A percentile compares a stretch with the other conserved stretches of the same genome.
Evolutionary conservation across 2,797 vertebrate genomes (phyloP).

Genomic region (Cynodonichthys magdalenae): DNA sequence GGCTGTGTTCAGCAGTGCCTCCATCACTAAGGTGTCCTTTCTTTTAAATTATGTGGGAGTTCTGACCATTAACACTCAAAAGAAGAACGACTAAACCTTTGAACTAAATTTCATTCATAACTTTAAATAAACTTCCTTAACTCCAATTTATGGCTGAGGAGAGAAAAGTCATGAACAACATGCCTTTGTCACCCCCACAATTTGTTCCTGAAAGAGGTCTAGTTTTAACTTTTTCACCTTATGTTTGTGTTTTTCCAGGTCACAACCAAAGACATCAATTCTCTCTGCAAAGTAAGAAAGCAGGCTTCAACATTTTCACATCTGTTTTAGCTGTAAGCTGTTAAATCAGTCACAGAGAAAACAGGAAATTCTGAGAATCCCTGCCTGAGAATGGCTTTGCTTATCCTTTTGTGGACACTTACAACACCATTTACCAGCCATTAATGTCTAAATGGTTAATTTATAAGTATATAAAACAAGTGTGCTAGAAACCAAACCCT

Average conservation of each 20-base stretch:
- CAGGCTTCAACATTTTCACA: slow-evolving; percentile 55
- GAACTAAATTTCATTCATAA: slow-evolving; percentile 20
- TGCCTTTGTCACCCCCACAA: slow-evolving; percentile 11
- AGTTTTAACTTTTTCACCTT: slow-evolving; percentile 20
- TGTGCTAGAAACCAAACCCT: slow-evolving; percentile 14
- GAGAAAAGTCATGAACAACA: slow-evolving; percentile 11
- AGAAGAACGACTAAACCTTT: slow-evolving; percentile 62
- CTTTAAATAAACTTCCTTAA: slow-evolving; percentile 36
- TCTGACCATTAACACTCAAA: slow-evolving; percentile 49
- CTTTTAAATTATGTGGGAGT: slow-evolving; percentile 49
- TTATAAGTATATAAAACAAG: slow-evolving; percentile 42
- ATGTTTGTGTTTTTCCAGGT: slow-evolving; percentile 32
- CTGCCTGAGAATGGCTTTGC: slow-evolving; percentile 3
- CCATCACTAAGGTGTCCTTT: slow-evolving; percentile 36
- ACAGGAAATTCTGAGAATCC: slow-evolving; percentile 38
- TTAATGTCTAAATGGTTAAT: slow-evolving; percentile 35
- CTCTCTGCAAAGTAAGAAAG: slow-evolving; percentile 38
- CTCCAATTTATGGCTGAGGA: slow-evolving; percentile 23
- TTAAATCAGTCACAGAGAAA: slow-evolving; percentile 52
- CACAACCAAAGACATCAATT: slow-evolving; percentile 18
- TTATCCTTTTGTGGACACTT: slow-evolving; percentile 46
- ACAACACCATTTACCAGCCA: slow-evolving; percentile 38
- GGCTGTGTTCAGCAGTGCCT: slow-evolving; percentile 11
- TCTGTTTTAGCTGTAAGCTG: slow-evolving; percentile 45
- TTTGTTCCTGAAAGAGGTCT: slow-evolving; percentile 17